Base-by-base conservation (phyloP, 2,113 vertebrate species). In the Anoura caudifer region DNA sequence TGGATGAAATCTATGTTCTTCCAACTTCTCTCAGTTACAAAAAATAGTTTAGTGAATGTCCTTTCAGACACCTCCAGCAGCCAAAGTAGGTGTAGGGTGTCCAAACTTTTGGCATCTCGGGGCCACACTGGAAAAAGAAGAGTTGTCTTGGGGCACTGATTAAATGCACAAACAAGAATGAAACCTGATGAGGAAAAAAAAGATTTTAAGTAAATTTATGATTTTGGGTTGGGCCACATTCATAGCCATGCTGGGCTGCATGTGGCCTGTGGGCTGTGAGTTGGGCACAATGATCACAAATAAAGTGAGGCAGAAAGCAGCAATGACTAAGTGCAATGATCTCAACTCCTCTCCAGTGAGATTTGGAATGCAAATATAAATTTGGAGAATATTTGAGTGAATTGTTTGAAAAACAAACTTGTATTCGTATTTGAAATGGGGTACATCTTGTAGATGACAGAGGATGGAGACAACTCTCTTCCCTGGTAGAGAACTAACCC, bases 401-500 rank as follows among this genome's bases (percentile, higher is more conserved):
- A 73, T 94, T 95, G 11, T 72, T 87, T 41, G 76, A 28, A 73
- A 96, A 92, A 33, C 47, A 76, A 73, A 92, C n/a, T 70, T 47
- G 84, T 54, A 52, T 56, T 94, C 61, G 81, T 7, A 85, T 89
- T 84, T 65, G 54, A 94, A 89, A 72, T 80, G 20, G 36, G 28
- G 65, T 90, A 36, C 10, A 77, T 54, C 72, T 87, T 59, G 7
- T 22, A 81, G 43, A 73, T 61, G 36, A 36, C 41, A 85, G 24
- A 84, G 24, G 87, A 92, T 67, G 95, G 70, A 87, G 63, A 91
- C 20, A 82, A 7, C 3, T 76, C 10, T 87, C 70, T 63, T 89
- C 31, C 26, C 9, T 76, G 13, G 45, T 81, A 84, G 82, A 81
- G 52, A 90, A 91, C 70, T 87, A 86, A 91, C 63, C 36, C 79